Conservation (phyloP, 92 coral and sea anemone genomes). For the Zoanthus solanderi region DNA sequence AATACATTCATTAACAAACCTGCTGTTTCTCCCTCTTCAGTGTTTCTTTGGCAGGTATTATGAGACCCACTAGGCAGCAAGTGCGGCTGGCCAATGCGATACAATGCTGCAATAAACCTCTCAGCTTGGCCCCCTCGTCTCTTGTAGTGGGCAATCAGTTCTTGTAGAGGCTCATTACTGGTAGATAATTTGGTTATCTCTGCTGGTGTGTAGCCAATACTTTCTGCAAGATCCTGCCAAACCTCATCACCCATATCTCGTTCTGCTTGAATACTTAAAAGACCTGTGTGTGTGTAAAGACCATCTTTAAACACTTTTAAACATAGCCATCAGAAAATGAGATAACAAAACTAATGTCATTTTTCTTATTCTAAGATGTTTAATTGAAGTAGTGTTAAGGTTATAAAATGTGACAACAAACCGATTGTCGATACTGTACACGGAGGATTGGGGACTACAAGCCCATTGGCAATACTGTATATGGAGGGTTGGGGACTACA, state of each 20-base stretch:
- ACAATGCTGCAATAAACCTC: conserved; percentile 90
- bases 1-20: conserved; percentile 1
- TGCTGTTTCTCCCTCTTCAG: conserved; percentile 24
- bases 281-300: conserved; percentile 41
- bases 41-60: conserved; percentile 5
- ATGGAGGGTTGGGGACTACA: no score
- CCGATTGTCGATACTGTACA: no score
- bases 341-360: background rate
- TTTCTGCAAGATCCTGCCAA: conserved; percentile 92
- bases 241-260: conserved; percentile 96
- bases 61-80: background rate
- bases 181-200: conserved; percentile 77
- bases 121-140: conserved; percentile 90
- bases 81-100: conserved; percentile 73
- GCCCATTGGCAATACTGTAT: no score
- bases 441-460: no score
- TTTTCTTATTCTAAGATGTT: background rate
- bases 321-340: background rate
- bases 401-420: no score
- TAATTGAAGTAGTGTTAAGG: no score
- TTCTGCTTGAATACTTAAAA: conserved; percentile 86
- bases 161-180: conserved; percentile 78
- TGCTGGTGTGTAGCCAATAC: conserved; percentile 85
- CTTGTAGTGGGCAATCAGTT: conserved; percentile 85
- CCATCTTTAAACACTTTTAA: background rate